Percentiles rank a stretch among this genome's conserved stretches.
phyloP scores from a whole-genome alignment of 2,113 vertebrate genomes.

The Lampris incognitus region DNA sequence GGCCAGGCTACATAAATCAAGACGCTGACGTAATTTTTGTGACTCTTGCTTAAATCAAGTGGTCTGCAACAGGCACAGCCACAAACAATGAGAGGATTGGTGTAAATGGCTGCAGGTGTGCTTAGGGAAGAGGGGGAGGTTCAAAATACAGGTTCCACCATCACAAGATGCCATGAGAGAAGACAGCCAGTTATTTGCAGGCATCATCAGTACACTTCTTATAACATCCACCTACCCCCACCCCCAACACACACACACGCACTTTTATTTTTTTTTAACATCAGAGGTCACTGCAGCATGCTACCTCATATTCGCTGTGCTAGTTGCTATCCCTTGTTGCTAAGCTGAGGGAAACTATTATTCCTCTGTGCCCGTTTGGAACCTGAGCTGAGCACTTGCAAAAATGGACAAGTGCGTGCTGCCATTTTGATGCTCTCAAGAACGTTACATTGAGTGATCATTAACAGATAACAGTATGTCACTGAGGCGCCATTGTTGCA shows the following conservation, averaged over 20 bases:
- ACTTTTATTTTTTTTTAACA: constrained; percentile 46
- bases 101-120: constrained; percentile 27
- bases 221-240: constrained; percentile 24
- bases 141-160: background rate
- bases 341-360: constrained; percentile 70
- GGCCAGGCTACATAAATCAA: constrained; percentile 43
- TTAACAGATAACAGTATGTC: background rate
- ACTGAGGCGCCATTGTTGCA: constrained; percentile 10
- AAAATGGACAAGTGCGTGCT: constrained; percentile 44
- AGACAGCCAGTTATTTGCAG: constrained; percentile 26
- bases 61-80: constrained; percentile 6
- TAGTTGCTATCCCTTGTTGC: constrained; percentile 76
- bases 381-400: constrained; percentile 34
- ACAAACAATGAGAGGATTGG: background rate
- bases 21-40: constrained; percentile 21
- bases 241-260: constrained; percentile 25
- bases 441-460: constrained; percentile 14
- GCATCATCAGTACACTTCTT: constrained; percentile 55
- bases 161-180: constrained; percentile 8
- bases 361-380: constrained; percentile 62
- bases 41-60: constrained; percentile 29
- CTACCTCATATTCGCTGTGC: constrained; percentile 60
- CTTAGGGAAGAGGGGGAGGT: background rate
- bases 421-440: constrained; percentile 62
- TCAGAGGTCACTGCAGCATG: constrained; percentile 69